Conservation (phyloP, 2,113 vertebrate genomes). For the Hippocampus abdominalis region DNA sequence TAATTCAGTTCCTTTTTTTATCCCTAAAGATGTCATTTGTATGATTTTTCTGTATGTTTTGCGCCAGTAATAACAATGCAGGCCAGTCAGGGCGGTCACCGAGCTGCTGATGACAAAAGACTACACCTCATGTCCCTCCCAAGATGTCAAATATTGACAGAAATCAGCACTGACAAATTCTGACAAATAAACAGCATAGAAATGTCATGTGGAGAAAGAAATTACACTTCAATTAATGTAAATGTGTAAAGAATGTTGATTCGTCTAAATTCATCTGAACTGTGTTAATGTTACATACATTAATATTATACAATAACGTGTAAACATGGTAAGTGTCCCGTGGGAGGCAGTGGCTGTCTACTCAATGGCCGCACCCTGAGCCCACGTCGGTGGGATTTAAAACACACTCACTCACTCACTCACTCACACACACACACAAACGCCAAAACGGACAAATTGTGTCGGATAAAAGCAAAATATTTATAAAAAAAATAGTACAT, state of each 20-base stretch:
- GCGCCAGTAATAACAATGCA: conserved; percentile 31
- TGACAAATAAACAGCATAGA: neutral
- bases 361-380: conserved; percentile 67
- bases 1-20: neutral
- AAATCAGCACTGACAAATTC: neutral
- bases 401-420: conserved; percentile 6
- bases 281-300: neutral
- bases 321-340: neutral
- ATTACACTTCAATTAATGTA: neutral
- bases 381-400: conserved; percentile 53
- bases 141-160: neutral
- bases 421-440: conserved; percentile 28
- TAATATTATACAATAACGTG: neutral
- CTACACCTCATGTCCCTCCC: conserved; percentile 4
- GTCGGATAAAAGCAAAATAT: neutral
- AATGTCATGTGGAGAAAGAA: neutral
- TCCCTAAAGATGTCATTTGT: neutral
- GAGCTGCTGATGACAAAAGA: conserved; percentile 48
- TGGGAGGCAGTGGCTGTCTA: conserved; percentile 9
- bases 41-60: neutral
- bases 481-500: neutral
- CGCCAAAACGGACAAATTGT: neutral
- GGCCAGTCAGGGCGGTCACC: conserved; percentile 52
- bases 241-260: neutral
- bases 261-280: neutral